phyloP scores from a whole-genome alignment of 2,888 invertebrate genomes.

The Hoplodrina ambigua region DNA sequence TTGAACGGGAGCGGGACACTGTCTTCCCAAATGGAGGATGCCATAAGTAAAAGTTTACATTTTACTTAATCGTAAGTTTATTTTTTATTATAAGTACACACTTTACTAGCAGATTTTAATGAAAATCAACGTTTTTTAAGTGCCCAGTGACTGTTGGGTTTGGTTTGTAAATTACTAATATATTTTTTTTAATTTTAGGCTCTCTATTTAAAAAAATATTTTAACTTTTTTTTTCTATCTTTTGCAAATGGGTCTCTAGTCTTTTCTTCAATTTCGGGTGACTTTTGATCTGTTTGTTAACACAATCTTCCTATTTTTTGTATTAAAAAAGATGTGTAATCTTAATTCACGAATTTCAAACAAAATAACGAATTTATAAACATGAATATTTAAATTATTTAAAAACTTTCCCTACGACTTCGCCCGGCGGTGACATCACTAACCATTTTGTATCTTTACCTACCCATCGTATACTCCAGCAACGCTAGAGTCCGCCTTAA shows the following conservation, averaged over 20 bases:
- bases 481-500: slow-evolving; percentile 52
- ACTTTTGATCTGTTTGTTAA: slow-evolving; percentile 26
- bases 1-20: slow-evolving; percentile 75
- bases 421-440: slow-evolving; percentile 28
- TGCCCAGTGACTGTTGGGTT: slow-evolving; percentile 59
- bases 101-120: slow-evolving; percentile 50
- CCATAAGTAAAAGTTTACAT: slow-evolving; percentile 64
- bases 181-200: slow-evolving; percentile 16
- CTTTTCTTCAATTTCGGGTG: slow-evolving; percentile 47
- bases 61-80: slow-evolving; percentile 62
- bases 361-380: slow-evolving; percentile 31
- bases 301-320: not conserved
- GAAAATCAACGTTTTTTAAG: slow-evolving; percentile 37
- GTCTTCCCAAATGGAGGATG: slow-evolving; percentile 66
- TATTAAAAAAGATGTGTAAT: no score
- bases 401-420: not conserved
- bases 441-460: slow-evolving; percentile 24
- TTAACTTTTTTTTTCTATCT: not conserved
- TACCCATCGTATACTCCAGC: slow-evolving; percentile 48
- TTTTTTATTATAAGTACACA: slow-evolving; percentile 62
- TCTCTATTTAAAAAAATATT: not conserved
- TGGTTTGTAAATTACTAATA: slow-evolving; percentile 34
- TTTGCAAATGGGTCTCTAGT: slow-evolving; percentile 31
- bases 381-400: not conserved
- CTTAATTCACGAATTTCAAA: not conserved